A percentile compares a stretch with the other conserved stretches of the same genome.
These are phyloP conservation scores for Pristionchus maxplancki DNA, from an alignment of 2,888 invertebrate genomes.

Conservation along the genomic window DNA sequence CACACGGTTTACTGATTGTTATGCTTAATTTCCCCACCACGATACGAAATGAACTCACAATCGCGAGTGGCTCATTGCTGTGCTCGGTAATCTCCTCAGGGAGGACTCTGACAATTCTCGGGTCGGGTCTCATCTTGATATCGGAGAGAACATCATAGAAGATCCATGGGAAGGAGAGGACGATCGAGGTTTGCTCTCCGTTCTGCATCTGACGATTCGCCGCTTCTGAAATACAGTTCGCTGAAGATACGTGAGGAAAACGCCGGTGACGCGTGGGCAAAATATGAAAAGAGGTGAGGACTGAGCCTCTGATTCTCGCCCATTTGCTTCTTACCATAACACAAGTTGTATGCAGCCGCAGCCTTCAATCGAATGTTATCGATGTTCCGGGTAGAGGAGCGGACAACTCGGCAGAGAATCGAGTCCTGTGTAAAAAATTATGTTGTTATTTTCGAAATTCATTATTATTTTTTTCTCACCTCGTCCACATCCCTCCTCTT, in stretches of 20 bases:
- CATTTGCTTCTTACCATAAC: conserved; percentile 3
- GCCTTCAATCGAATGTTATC: not conserved
- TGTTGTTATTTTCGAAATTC: not conserved
- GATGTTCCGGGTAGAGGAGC: not conserved
- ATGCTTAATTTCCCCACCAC: not conserved
- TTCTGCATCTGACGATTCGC: not conserved
- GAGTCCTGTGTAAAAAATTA: not conserved
- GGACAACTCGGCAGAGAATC: not conserved
- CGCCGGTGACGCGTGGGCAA: too few relatives aligned
- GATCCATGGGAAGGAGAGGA: conserved; percentile 27
- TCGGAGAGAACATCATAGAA: conserved; percentile 25
- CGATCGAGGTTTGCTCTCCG: not conserved
- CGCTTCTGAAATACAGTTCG: not conserved
- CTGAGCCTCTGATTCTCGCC: too few relatives aligned
- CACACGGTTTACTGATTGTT: not conserved
- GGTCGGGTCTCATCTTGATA: conserved; percentile 9
- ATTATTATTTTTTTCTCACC: not conserved
- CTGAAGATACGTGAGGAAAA: too few relatives aligned
- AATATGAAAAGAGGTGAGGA: too few relatives aligned
- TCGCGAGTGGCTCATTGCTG: conserved; percentile 11
- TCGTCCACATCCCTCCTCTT: not conserved
- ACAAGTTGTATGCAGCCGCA: not conserved
- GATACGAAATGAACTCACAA: not conserved
- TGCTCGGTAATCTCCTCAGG: not conserved
- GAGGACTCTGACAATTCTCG: not conserved